Base-by-base conservation (phyloP, 2,888 invertebrate genomes). In the Elegia similella region DNA sequence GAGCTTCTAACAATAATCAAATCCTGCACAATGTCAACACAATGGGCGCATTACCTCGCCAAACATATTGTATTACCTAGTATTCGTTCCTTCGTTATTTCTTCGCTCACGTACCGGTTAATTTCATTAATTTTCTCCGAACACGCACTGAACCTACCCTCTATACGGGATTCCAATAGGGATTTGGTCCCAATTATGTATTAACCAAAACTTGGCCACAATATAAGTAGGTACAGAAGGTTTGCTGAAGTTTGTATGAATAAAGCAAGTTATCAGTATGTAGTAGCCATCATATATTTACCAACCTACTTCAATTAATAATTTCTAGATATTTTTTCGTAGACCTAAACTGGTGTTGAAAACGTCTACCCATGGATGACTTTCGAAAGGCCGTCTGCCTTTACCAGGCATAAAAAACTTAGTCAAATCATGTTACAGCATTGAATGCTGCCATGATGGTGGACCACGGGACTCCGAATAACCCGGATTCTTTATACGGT, bases 181-280 rank as follows among this genome's bases (percentile, higher is more conserved):
- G 88, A 88, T 86, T 86, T 87, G 77, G 83, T 83, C 82, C 87
- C 87, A 87, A 89, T 89, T 87, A 88, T 83, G 82, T 86, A 86
- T 83, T 84, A 83, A 73, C 77, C 75, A 75, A 80, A 88, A 86
- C 84, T 88, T 86, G 73, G 78, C 71, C 79, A 79, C 78, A 34
- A 12, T 50, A 50, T 10, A 29, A 46, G 12, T 12, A 46, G 23
- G 46, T 46, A 6, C 6, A 23, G 46, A 29, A 78, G 76, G 69
- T 70, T 72, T 74, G 76, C 83, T 77, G 12, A 34, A 10, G 10
- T 38, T 23, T 23, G 23, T 3, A 23, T 23, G 23, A 5, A 23
- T 23, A 23, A 23, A 23, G 23, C 23, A 23, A 23, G 23, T 23
- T 23, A 23, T 23, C 23, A 23, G 23, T 3, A 3, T 23, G 23